Percentiles rank a stretch among this genome's conserved stretches.
phyloP scores from a whole-genome alignment of 2,113 vertebrate species.

The Equus przewalskii region DNA sequence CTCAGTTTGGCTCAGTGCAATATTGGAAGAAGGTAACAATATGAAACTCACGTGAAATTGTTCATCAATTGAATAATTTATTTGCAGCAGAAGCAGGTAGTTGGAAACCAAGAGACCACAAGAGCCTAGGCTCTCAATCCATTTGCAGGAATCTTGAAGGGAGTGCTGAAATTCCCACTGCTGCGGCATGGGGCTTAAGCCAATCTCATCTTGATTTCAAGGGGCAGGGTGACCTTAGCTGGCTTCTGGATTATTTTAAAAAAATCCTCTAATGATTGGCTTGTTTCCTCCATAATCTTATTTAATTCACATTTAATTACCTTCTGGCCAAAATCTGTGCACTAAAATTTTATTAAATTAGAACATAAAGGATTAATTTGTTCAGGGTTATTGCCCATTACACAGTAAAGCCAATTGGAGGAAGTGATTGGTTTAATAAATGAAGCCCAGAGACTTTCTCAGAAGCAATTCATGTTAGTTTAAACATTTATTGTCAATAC shows the following conservation, averaged over 20 bases:
- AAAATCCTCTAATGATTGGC: background rate
- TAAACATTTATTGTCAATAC: constrained; percentile 5
- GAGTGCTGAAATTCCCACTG: background rate
- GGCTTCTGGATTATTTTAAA: background rate
- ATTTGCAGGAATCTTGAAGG: background rate
- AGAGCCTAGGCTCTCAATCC: background rate
- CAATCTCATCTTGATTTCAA: background rate
- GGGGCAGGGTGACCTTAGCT: background rate
- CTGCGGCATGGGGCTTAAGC: background rate
- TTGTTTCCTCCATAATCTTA: background rate
- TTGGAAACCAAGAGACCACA: background rate
- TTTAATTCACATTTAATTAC: constrained; percentile 21
- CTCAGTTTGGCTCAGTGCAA: background rate
- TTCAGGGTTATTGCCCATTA: background rate
- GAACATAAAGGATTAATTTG: background rate
- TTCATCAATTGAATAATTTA: background rate
- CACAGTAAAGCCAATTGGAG: background rate
- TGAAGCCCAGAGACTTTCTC: background rate
- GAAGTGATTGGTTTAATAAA: background rate
- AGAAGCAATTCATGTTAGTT: background rate
- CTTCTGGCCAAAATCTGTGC: background rate
- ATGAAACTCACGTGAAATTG: background rate
- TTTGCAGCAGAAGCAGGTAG: background rate
- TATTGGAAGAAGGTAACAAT: background rate
- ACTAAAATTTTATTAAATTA: background rate